Base-by-base conservation (phyloP, 1,140 invertebrate genomes). In the Papilio polyxenes region DNA sequence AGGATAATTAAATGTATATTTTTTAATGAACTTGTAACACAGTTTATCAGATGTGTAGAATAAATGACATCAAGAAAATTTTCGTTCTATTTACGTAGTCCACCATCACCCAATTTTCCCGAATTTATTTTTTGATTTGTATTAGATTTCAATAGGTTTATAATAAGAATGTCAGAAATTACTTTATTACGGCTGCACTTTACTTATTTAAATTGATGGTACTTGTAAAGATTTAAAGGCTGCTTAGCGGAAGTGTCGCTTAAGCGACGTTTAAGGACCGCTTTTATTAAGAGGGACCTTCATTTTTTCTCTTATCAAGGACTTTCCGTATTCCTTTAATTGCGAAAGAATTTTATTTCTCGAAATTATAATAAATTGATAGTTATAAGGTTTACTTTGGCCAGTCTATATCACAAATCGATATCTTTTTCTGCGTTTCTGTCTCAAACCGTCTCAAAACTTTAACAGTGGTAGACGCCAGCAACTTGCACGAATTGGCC, bases 161-260 rank as follows among this genome's bases (percentile, higher is more conserved):
- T 4, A 15, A 51, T 20, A 62, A 10, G 0, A 23, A 23, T n/a
- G 20, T 3, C 20, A 31, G 31, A 69, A 69, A 69, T 69, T 15
- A 17, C 4, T 72, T 72, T 15, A 5, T 31, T 40, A 31, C 23
- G 2, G 31, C 59, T 62, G 1, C 65, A 40, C 31, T 37, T 72
- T 72, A 40, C 31, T 72, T 72, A 72, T 72, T 72, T 72, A 72
- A 72, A 72, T 40, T 72, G 65, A 72, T 72, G 65, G 31, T 13
- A 72, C 31, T 40, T 72, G 65, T 23, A 31, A 72, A 72, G 31
- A 72, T 72, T 72, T 37, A 37, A 37, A 31, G 4, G 31, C 65
- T 72, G 65, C 31, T 72, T 40, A 72, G 11, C 65, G 13, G 65
- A 37, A 72, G 65, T 72, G 65, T 37, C 31, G 65, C 31, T 72